Evolutionary conservation across 2,888 invertebrate species (phyloP).

Genomic region (Oligia latruncula): DNA sequence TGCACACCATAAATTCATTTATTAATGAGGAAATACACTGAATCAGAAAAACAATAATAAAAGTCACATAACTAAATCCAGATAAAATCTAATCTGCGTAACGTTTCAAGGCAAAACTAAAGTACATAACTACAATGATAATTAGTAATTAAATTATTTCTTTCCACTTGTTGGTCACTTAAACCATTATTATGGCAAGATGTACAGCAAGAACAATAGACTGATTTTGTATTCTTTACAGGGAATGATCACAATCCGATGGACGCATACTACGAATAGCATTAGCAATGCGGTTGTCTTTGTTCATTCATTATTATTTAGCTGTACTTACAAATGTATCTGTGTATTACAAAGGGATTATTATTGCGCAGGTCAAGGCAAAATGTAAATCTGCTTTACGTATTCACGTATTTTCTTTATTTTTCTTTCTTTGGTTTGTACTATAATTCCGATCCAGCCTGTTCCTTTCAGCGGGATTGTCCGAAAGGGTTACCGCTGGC

Average conservation of each 20-base stretch:
- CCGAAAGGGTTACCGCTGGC: too few species aligned
- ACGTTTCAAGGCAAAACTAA: slow-evolving; percentile 31
- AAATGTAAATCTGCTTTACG: neutral
- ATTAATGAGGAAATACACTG: neutral
- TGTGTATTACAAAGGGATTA: neutral
- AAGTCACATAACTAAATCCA: neutral
- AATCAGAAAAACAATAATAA: neutral
- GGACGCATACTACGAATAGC: slow-evolving; percentile 31
- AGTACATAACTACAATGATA: slow-evolving; percentile 24
- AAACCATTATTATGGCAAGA: slow-evolving; percentile 23
- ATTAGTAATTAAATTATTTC: slow-evolving; percentile 32
- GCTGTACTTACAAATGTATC: neutral
- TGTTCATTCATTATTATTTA: slow-evolving; percentile 28
- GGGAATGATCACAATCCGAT: slow-evolving; percentile 51
- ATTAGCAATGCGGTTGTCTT: slow-evolving; percentile 38
- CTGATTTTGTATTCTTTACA: slow-evolving; percentile 65
- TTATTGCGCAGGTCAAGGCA: neutral
- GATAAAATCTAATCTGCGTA: neutral
- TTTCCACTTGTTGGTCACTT: slow-evolving; percentile 13
- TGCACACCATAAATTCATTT: neutral
- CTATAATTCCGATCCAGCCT: too few species aligned
- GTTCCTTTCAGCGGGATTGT: too few species aligned
- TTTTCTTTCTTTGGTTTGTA: too few species aligned
- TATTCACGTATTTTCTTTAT: too few species aligned
- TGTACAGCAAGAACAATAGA: slow-evolving; percentile 59